A percentile compares a stretch with the other conserved stretches of the same genome.
Evolutionary conservation across 2,113 vertebrate species (phyloP).

Genomic region (Syngnathus floridae): DNA sequence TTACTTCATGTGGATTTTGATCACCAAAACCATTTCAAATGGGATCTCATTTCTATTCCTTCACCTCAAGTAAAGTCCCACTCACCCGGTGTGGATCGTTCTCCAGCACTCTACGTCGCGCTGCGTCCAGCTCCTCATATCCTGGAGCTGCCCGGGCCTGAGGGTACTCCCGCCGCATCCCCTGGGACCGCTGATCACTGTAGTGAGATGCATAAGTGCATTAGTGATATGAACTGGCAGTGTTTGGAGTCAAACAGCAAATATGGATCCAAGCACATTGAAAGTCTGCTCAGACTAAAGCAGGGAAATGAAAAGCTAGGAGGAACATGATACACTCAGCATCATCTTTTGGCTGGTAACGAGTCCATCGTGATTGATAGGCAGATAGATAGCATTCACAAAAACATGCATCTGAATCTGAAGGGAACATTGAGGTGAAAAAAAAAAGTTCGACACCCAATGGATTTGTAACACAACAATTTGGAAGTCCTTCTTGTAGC

Average conservation of each 20-base stretch:
- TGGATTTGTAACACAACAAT: conserved; percentile 14
- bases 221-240: neutral
- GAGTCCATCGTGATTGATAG: conserved; percentile 31
- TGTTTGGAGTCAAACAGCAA: neutral
- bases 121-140: conserved; percentile 59
- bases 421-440: conserved; percentile 21
- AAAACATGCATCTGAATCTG: no score
- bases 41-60: neutral
- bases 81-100: conserved; percentile 61
- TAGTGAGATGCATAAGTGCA: conserved; percentile 7
- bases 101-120: conserved; percentile 48
- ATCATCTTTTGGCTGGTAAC: conserved; percentile 18
- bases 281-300: neutral
- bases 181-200: conserved; percentile 57
- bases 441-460: neutral
- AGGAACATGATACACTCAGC: neutral
- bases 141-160: conserved; percentile 45
- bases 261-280: neutral
- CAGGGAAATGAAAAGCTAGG: conserved; percentile 1
- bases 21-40: no score
- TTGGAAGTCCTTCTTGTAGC: conserved; percentile 20
- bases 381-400: conserved; percentile 35
- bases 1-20: no score
- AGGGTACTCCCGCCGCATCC: conserved; percentile 49
- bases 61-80: neutral